phyloP scores from a whole-genome alignment of 2,797 vertebrate genomes.

The Benthosema pterotum region DNA sequence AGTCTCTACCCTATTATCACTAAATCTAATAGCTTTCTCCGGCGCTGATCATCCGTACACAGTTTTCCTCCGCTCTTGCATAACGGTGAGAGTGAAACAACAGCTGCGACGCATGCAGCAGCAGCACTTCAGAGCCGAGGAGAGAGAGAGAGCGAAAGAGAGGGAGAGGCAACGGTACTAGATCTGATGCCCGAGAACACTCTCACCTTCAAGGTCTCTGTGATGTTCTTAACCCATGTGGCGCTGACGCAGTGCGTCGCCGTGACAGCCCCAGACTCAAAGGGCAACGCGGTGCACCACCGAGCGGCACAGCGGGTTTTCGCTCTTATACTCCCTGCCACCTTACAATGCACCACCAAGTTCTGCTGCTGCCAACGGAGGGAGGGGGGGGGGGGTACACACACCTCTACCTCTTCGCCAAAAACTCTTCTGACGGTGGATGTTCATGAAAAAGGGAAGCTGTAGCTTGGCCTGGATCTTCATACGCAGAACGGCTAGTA shows the following conservation, averaged over 20 bases:
- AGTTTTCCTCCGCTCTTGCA: neutral
- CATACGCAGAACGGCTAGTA: neutral
- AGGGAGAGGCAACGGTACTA: neutral
- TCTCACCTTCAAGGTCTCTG: slow-evolving; percentile 14
- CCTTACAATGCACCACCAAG: neutral
- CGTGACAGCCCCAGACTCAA: neutral
- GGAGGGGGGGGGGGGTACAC: no score
- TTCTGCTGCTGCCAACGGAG: neutral
- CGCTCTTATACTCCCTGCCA: slow-evolving; percentile 1
- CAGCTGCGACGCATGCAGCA: neutral
- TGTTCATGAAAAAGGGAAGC: neutral
- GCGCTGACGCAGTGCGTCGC: slow-evolving; percentile 7
- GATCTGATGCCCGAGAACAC: neutral
- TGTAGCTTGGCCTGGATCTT: no score
- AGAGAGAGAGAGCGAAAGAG: neutral
- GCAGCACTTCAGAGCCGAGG: neutral
- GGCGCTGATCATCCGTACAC: neutral
- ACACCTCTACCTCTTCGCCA: neutral
- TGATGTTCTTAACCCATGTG: slow-evolving; percentile 5
- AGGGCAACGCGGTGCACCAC: slow-evolving; percentile 8
- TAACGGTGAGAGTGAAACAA: neutral
- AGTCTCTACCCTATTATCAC: slow-evolving; percentile 1
- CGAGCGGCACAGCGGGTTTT: slow-evolving; percentile 6
- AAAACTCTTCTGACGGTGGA: neutral
- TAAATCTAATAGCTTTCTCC: neutral